Conservation (phyloP, 1,140 invertebrate species). For the Megalonaias nervosa region DNA sequence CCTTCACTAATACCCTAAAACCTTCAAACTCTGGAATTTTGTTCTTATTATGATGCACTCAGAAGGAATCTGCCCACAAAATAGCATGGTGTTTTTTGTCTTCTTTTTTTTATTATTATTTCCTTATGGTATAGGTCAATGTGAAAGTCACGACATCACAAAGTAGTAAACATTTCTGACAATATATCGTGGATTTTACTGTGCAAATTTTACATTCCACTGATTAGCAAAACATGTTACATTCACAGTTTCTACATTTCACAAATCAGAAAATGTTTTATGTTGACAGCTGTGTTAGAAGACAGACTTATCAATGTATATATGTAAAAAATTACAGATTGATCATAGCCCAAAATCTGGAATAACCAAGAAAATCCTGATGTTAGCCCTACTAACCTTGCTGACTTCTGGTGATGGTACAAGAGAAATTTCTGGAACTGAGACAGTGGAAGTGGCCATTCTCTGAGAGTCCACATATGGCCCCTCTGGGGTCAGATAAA, state of each 20-base stretch:
- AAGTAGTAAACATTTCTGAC: no score
- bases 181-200: no score
- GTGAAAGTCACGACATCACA: no score
- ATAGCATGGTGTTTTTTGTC: no score
- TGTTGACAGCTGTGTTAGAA: background rate
- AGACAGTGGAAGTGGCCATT: conserved; percentile 60
- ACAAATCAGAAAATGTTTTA: background rate
- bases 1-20: no score
- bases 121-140: no score
- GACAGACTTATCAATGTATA: background rate
- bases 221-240: background rate
- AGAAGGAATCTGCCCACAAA: no score
- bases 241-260: background rate
- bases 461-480: background rate
- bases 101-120: no score
- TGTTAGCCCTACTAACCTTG: conserved; percentile 45
- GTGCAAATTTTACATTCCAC: background rate
- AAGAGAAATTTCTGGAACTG: conserved; percentile 64
- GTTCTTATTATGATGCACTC: no score
- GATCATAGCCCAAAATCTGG: no score
- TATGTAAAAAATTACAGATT: no score
- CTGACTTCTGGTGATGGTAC: conserved; percentile 63
- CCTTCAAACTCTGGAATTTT: no score
- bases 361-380: background rate
- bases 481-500: conserved; percentile 9